phyloP scores from a whole-genome alignment of 2,888 invertebrate genomes.

The Synergus gifuensis region DNA sequence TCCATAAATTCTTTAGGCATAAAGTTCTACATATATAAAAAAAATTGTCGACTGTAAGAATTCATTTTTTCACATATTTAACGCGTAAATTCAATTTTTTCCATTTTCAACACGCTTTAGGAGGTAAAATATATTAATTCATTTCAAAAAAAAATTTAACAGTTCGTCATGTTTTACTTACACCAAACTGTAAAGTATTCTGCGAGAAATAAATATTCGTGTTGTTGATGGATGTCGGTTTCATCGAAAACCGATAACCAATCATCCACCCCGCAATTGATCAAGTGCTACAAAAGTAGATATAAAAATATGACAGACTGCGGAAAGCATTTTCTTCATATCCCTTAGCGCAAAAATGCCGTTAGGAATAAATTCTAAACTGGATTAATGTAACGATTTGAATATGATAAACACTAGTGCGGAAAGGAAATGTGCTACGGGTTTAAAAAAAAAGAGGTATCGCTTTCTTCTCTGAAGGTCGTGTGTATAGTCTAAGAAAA shows the following conservation, averaged over 20 bases:
- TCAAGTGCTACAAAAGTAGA: conserved; percentile 41
- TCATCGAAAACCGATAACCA: conserved; percentile 5
- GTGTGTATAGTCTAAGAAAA: conserved; percentile 56
- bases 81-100: too few relatives aligned
- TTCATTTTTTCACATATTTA: too few relatives aligned
- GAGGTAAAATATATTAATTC: too few relatives aligned
- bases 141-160: too few relatives aligned
- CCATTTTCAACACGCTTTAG: too few relatives aligned
- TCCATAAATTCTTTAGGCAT: too few relatives aligned
- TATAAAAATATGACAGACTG: conserved; percentile 33
- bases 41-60: too few relatives aligned
- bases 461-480: conserved; percentile 42
- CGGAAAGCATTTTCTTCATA: conserved; percentile 27
- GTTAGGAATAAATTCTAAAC: conserved; percentile 4
- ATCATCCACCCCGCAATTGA: conserved; percentile 14
- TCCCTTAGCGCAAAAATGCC: conserved; percentile 24
- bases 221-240: conserved; percentile 13
- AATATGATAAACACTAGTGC: conserved; percentile 26
- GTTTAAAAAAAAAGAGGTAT: conserved; percentile 43
- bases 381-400: conserved; percentile 7
- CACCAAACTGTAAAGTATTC: background rate
- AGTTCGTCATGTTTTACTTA: background rate
- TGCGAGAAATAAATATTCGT: conserved; percentile 41
- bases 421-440: background rate
- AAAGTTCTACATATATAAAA: too few relatives aligned